A percentile compares a stretch with the other conserved stretches of the same genome.
phyloP scores from a whole-genome alignment of 1,140 invertebrate genomes.

The Stenopsyche tienmushanensis region DNA sequence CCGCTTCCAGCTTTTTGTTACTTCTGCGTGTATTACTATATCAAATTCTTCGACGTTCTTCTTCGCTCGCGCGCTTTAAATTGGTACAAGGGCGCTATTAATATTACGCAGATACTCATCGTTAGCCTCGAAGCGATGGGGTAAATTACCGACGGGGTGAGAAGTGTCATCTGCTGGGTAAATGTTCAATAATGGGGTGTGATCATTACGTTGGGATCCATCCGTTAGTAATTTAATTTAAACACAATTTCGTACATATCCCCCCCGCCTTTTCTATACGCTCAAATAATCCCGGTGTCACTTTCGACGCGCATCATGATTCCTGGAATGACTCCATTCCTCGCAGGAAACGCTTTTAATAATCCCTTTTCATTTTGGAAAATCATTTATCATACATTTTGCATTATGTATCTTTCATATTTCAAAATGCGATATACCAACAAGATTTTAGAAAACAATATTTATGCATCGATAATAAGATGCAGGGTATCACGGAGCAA shows the following conservation, averaged over 20 bases:
- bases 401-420: too few species aligned
- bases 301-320: too few species aligned
- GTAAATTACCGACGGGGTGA: not conserved
- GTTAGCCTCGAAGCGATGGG: not conserved
- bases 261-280: too few species aligned
- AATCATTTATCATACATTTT: too few species aligned
- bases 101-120: not conserved
- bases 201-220: not conserved
- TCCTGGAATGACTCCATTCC: too few species aligned
- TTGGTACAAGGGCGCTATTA: slow-evolving; percentile 3
- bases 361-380: too few species aligned
- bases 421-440: too few species aligned
- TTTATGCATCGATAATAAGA: too few species aligned
- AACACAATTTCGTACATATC: slow-evolving; percentile 7
- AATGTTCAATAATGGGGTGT: slow-evolving; percentile 3
- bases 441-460: too few species aligned
- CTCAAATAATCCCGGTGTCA: not conserved
- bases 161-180: slow-evolving; percentile 1
- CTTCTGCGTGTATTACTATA: not conserved
- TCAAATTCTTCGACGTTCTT: not conserved
- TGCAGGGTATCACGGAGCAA: too few species aligned
- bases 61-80: not conserved
- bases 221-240: slow-evolving; percentile 4
- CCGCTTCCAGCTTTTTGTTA: not conserved
- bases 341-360: too few species aligned